These are phyloP conservation scores for Phyllotreta striolata DNA, from an alignment of 2,888 invertebrate genomes.

Conservation along the genomic window DNA sequence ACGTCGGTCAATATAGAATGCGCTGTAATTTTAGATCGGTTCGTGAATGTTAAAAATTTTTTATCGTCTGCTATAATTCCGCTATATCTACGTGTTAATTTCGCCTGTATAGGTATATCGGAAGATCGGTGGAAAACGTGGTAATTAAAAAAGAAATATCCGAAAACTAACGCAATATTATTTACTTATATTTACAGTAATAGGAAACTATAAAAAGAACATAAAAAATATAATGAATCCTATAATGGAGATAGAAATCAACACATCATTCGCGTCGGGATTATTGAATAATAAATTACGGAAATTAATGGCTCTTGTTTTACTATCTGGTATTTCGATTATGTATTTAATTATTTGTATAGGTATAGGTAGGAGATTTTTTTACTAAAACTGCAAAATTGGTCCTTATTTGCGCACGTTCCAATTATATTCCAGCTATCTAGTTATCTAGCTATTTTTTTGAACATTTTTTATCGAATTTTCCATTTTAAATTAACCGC, in stretches of 20 bases:
- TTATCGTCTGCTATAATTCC: neutral
- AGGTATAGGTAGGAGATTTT: neutral
- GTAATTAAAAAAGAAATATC: neutral
- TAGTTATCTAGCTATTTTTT: too few relatives aligned
- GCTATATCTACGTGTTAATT: neutral
- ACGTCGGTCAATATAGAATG: constrained; percentile 12
- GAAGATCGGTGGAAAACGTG: too few relatives aligned
- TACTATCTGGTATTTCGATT: constrained; percentile 7
- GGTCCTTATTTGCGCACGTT: neutral
- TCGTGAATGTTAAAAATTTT: constrained; percentile 10
- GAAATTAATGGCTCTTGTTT: constrained; percentile 10
- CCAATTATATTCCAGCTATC: too few relatives aligned
- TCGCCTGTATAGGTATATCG: neutral
- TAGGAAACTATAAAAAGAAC: constrained; percentile 15
- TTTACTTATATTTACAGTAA: constrained; percentile 13
- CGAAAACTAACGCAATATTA: neutral
- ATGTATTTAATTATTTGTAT: neutral
- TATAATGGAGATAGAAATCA: constrained; percentile 14
- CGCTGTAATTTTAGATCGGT: constrained; percentile 4
- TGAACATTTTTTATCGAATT: too few relatives aligned
- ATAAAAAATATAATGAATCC: constrained; percentile 13
- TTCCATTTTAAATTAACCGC: too few relatives aligned
- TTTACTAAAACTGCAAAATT: constrained; percentile 1
- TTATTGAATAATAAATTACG: constrained; percentile 3
- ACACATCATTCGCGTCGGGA: constrained; percentile 11